Conservation (phyloP, 1,140 invertebrate genomes). For the Subanguina moxae region DNA sequence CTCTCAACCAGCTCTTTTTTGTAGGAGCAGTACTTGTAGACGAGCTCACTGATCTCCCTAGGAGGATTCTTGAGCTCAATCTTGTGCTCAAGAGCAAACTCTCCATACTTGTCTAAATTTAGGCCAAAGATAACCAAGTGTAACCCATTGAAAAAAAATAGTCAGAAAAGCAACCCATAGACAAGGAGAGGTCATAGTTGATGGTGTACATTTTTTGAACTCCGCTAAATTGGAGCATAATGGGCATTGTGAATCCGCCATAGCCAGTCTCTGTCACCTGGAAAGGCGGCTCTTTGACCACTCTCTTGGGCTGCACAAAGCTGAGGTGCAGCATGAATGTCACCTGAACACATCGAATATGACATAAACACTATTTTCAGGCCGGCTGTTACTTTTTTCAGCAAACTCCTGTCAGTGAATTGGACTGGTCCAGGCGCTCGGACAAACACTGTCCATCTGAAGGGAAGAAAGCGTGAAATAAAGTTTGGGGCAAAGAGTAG, state of each 20-base stretch:
- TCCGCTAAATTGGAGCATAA: slow-evolving; percentile 1
- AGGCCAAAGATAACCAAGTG: not conserved
- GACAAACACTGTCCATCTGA: slow-evolving; percentile 10
- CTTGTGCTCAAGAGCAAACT: slow-evolving; percentile 5
- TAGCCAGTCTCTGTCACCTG: slow-evolving; percentile 18
- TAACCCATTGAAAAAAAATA: not conserved
- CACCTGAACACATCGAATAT: not conserved
- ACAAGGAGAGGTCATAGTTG: slow-evolving; percentile 9
- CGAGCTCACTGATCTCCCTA: not conserved
- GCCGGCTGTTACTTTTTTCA: not conserved
- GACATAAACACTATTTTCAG: too few relatives aligned
- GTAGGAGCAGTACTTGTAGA: slow-evolving; percentile 1
- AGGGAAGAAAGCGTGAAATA: not conserved
- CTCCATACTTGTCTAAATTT: slow-evolving; percentile 2
- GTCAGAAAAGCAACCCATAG: not conserved
- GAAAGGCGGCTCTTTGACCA: slow-evolving; percentile 17
- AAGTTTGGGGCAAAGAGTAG: not conserved
- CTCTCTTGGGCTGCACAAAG: slow-evolving; percentile 11
- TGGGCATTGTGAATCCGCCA: slow-evolving; percentile 10
- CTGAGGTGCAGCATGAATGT: slow-evolving; percentile 18
- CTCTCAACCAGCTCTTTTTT: not conserved
- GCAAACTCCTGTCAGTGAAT: slow-evolving; percentile 7
- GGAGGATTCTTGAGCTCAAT: slow-evolving; percentile 1
- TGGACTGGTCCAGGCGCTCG: not conserved
- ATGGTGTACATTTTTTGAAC: not conserved